Evolutionary conservation across 2,888 invertebrate species (phyloP).

Genomic region (Lomographa bimaculata): DNA sequence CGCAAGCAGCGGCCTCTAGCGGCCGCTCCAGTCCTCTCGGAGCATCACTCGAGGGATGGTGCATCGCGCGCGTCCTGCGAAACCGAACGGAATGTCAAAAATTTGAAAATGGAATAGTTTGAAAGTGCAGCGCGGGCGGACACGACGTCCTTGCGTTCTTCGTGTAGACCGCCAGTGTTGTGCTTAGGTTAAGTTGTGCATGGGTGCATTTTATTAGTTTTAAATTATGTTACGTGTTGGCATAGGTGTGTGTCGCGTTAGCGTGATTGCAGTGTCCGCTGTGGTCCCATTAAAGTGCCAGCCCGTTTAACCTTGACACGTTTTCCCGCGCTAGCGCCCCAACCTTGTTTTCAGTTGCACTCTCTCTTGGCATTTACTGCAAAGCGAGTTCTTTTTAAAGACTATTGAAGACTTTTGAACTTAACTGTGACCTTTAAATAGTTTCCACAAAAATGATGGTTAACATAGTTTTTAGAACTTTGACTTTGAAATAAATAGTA

Average conservation of each 20-base stretch:
- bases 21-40: conserved; percentile 66
- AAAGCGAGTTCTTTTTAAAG: conserved; percentile 60
- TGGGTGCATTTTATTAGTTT: conserved; percentile 25
- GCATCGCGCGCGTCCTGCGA: conserved; percentile 60
- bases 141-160: conserved; percentile 38
- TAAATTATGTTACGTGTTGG: conserved; percentile 37
- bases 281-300: conserved; percentile 62
- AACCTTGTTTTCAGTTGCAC: conserved; percentile 76
- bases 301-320: conserved; percentile 75
- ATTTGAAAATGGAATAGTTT: conserved; percentile 71
- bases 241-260: conserved; percentile 41
- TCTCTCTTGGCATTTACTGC: conserved; percentile 72
- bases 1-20: conserved; percentile 74
- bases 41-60: conserved; percentile 66
- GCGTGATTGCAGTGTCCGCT: conserved; percentile 62
- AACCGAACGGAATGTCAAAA: conserved; percentile 64
- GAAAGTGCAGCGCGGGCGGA: conserved; percentile 53
- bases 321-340: conserved; percentile 74
- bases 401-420: conserved; percentile 8
- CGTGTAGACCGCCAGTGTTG: conserved; percentile 47
- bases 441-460: conserved; percentile 5
- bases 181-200: conserved; percentile 52
- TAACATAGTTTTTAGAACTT: conserved; percentile 11
- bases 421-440: not conserved
- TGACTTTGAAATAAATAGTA: conserved; percentile 6